These are phyloP conservation scores for Oreochromis spilurus DNA, from an alignment of 2,113 vertebrate species.

Conservation along the genomic window DNA sequence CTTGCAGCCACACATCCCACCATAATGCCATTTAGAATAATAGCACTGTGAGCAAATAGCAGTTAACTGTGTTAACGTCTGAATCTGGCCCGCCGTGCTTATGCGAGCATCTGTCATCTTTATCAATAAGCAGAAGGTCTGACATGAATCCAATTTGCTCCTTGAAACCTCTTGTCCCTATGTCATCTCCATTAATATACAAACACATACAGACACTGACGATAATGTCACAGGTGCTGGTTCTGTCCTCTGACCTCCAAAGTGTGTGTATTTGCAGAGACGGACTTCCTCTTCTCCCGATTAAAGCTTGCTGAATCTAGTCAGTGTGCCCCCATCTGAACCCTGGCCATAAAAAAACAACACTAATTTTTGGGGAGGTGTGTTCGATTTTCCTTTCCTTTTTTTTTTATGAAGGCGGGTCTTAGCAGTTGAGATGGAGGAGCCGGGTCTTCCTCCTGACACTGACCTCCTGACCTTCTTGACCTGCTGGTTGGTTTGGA, in stretches of 20 bases:
- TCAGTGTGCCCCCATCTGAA: conserved; percentile 46
- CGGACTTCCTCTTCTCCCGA: conserved; percentile 68
- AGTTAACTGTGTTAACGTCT: conserved; percentile 70
- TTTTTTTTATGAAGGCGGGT: background rate
- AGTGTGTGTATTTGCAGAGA: conserved; percentile 30
- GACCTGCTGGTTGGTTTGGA: conserved; percentile 67
- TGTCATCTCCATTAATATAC: conserved; percentile 41
- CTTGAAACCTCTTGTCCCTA: conserved; percentile 41
- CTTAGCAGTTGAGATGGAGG: conserved; percentile 53
- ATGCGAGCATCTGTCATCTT: conserved; percentile 68
- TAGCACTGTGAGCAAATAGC: conserved; percentile 69
- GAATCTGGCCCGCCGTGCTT: conserved; percentile 53
- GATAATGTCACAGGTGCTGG: conserved; percentile 61
- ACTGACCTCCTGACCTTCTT: conserved; percentile 76
- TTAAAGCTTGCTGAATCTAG: conserved; percentile 56
- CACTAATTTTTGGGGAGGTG: conserved; percentile 58
- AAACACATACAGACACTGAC: conserved; percentile 21
- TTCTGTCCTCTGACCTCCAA: conserved; percentile 62
- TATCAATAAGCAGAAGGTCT: conserved; percentile 62
- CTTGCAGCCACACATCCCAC: conserved; percentile 46
- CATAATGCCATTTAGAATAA: conserved; percentile 73
- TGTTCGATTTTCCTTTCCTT: conserved; percentile 50
- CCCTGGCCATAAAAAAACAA: conserved; percentile 51
- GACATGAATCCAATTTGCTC: conserved; percentile 65
- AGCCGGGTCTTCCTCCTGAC: conserved; percentile 62